These are phyloP conservation scores for Drosophila ustulata DNA, from an alignment of 2,888 invertebrate genomes.

Conservation along the genomic window DNA sequence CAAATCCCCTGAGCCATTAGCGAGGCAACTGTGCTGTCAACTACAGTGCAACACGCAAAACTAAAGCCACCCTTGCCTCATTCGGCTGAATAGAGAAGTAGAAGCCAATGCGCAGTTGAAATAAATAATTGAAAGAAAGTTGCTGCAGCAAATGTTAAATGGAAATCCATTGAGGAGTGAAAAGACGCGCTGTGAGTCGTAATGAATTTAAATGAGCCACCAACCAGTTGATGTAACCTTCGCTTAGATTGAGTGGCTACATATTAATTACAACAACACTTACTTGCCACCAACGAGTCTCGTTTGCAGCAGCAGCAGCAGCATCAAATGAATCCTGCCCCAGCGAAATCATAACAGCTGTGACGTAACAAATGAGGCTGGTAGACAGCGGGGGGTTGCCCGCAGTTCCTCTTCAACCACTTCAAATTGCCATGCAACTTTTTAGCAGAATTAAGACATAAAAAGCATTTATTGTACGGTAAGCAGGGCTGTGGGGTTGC, in stretches of 20 bases:
- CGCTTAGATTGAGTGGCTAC: conserved; percentile 45
- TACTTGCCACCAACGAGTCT: conserved; percentile 46
- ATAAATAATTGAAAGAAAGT: conserved; percentile 52
- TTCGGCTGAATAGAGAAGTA: not conserved
- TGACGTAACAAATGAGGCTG: conserved; percentile 67
- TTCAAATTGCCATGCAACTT: conserved; percentile 63
- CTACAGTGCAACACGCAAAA: conserved; percentile 52
- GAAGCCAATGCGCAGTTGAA: conserved; percentile 61
- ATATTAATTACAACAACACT: conserved; percentile 68
- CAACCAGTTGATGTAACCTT: conserved; percentile 39
- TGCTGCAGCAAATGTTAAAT: conserved; percentile 36
- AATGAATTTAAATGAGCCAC: conserved; percentile 72
- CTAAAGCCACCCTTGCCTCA: conserved; percentile 52
- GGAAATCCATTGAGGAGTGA: conserved; percentile 57
- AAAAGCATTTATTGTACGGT: conserved; percentile 49
- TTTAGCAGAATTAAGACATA: conserved; percentile 72
- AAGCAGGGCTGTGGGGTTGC: conserved; percentile 13
- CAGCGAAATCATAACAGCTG: conserved; percentile 72
- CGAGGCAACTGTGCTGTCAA: conserved; percentile 62
- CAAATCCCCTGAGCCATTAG: conserved; percentile 70
- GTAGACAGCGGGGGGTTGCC: conserved; percentile 49
- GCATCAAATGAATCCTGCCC: not conserved
- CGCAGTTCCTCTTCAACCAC: conserved; percentile 58
- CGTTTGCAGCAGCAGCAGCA: conserved; percentile 3
- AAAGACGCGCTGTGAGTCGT: conserved; percentile 26